These are phyloP conservation scores for Amphipyra berbera DNA, from an alignment of 2,888 invertebrate genomes.

Conservation along the genomic window DNA sequence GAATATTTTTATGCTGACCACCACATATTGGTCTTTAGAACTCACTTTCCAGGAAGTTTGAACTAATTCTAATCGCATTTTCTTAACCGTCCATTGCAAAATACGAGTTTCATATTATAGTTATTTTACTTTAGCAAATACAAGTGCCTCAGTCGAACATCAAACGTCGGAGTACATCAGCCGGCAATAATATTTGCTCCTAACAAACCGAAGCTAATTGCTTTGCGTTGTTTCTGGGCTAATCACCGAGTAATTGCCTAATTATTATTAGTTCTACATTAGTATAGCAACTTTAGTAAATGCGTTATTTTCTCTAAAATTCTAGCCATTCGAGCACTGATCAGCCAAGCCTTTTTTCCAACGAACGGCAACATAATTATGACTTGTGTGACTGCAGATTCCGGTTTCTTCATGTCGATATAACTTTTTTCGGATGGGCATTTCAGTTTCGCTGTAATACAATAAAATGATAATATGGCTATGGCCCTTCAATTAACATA, in stretches of 20 bases:
- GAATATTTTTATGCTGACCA: too few relatives aligned
- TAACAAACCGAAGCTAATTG: conserved; percentile 72
- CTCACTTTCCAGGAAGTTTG: too few relatives aligned
- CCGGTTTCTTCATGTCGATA: too few relatives aligned
- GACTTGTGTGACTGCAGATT: too few relatives aligned
- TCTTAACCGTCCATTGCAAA: conserved; percentile 3
- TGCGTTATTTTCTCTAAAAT: conserved; percentile 3
- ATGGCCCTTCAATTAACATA: too few relatives aligned
- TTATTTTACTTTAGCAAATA: conserved; percentile 32
- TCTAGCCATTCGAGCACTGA: background rate
- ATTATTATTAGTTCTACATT: conserved; percentile 36
- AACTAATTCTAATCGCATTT: conserved; percentile 1
- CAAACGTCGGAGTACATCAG: conserved; percentile 56
- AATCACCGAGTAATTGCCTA: conserved; percentile 56
- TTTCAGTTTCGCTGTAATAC: too few relatives aligned
- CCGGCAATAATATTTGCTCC: conserved; percentile 66
- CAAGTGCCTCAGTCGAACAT: conserved; percentile 43
- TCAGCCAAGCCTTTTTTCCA: too few relatives aligned
- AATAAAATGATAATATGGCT: too few relatives aligned
- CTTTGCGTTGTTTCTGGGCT: conserved; percentile 59
- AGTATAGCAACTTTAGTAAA: background rate
- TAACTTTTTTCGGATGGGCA: too few relatives aligned
- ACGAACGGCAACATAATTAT: too few relatives aligned
- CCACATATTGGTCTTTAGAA: too few relatives aligned
- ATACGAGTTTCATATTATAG: conserved; percentile 10